These are phyloP conservation scores for Lepeophtheirus nordmannii DNA, from an alignment of 2,888 invertebrate genomes.

Conservation along the genomic window DNA sequence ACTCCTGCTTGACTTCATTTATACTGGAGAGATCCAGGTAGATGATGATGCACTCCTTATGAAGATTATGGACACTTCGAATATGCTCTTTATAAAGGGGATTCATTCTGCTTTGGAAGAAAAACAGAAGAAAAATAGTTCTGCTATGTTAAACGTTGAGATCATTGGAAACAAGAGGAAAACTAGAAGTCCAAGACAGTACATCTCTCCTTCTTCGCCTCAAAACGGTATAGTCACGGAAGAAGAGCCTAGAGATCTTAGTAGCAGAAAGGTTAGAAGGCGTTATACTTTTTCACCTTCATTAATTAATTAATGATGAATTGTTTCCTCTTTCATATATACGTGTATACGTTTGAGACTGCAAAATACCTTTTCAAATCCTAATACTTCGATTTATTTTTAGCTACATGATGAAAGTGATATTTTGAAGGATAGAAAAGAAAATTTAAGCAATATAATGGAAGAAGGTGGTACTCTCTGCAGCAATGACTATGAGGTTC, in stretches of 20 bases:
- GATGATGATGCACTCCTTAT: neutral
- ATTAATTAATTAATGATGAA: too few species aligned
- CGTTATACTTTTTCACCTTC: too few species aligned
- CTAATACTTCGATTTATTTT: too few species aligned
- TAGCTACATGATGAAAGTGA: too few species aligned
- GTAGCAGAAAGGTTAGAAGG: neutral
- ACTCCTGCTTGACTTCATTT: neutral
- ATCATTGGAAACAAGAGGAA: neutral
- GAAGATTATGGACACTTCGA: neutral
- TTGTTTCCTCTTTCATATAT: too few species aligned
- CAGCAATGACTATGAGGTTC: neutral
- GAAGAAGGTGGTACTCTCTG: too few species aligned
- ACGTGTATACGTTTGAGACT: too few species aligned
- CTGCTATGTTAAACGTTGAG: neutral
- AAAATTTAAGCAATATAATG: too few species aligned
- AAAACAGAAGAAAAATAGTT: neutral
- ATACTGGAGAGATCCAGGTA: slow-evolving; percentile 6
- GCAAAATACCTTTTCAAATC: too few species aligned
- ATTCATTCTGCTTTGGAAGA: neutral
- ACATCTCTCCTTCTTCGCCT: neutral
- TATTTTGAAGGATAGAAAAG: too few species aligned
- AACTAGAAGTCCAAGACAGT: neutral
- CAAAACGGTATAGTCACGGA: too few species aligned
- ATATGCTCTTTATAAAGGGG: neutral
- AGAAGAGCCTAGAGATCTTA: neutral